Evolutionary conservation across 2,888 invertebrate genomes (phyloP).

Genomic region (Mellilla xanthometata): DNA sequence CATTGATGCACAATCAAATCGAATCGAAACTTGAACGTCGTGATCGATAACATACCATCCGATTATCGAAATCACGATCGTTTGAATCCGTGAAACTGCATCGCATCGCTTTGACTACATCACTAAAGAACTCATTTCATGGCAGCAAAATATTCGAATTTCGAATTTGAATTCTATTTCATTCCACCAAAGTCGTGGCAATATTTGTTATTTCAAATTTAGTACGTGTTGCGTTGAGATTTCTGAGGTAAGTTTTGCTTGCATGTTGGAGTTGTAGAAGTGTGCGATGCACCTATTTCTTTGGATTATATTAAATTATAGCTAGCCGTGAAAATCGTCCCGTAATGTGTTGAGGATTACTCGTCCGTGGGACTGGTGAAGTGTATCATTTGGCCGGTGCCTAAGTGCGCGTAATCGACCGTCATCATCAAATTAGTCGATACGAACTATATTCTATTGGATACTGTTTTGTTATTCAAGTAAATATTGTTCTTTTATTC

Average conservation of each 20-base stretch:
- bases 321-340: slow-evolving; percentile 80
- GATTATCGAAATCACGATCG: slow-evolving; percentile 79
- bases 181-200: slow-evolving; percentile 17
- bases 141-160: slow-evolving; percentile 25
- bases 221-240: slow-evolving; percentile 24
- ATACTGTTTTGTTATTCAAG: slow-evolving; percentile 52
- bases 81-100: slow-evolving; percentile 49
- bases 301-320: slow-evolving; percentile 83
- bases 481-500: slow-evolving; percentile 3
- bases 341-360: slow-evolving; percentile 78
- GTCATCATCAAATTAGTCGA: slow-evolving; percentile 75
- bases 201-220: slow-evolving; percentile 10
- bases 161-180: slow-evolving; percentile 48
- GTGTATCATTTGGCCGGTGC: slow-evolving; percentile 71
- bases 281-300: slow-evolving; percentile 72
- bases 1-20: slow-evolving; percentile 75
- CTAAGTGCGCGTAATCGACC: slow-evolving; percentile 70
- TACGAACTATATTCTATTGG: slow-evolving; percentile 61
- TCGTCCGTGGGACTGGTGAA: slow-evolving; percentile 71
- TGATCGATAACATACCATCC: slow-evolving; percentile 77
- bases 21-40: slow-evolving; percentile 75
- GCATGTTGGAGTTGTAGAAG: slow-evolving; percentile 38
- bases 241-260: slow-evolving; percentile 40
- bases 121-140: slow-evolving; percentile 36
- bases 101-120: slow-evolving; percentile 29